Evolutionary conservation across 2,888 invertebrate genomes (phyloP).

Genomic region (Dromius quadrimaculatus): DNA sequence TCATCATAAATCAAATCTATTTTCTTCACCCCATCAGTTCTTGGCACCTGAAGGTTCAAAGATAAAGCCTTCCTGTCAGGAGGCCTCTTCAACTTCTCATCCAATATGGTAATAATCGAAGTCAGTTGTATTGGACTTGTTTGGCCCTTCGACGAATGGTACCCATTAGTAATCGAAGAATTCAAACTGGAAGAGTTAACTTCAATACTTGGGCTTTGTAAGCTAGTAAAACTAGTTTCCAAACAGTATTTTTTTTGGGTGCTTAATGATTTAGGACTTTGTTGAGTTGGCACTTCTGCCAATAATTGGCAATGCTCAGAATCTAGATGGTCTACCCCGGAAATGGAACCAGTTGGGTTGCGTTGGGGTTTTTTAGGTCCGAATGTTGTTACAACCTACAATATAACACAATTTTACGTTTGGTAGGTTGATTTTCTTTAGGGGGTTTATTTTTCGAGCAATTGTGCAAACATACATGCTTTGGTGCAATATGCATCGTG

Average conservation of each 20-base stretch:
- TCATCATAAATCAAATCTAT: constrained; percentile 73
- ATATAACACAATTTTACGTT: not conserved
- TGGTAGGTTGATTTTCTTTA: no score
- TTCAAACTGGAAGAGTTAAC: constrained; percentile 59
- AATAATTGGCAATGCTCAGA: constrained; percentile 54
- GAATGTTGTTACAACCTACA: constrained; percentile 76
- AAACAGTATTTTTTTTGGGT: constrained; percentile 68
- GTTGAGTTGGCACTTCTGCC: constrained; percentile 52
- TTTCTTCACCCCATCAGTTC: constrained; percentile 56
- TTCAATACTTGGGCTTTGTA: constrained; percentile 68
- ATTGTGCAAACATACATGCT: no score
- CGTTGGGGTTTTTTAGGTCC: constrained; percentile 84
- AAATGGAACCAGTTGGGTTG: constrained; percentile 64
- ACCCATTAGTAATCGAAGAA: constrained; percentile 64
- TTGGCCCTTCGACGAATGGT: constrained; percentile 62
- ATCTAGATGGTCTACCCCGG: constrained; percentile 57
- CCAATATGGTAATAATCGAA: constrained; percentile 54
- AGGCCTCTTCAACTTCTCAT: constrained; percentile 46
- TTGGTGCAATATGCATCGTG: constrained; percentile 29
- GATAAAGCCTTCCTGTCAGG: constrained; percentile 45
- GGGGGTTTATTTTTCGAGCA: no score
- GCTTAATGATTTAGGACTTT: constrained; percentile 53
- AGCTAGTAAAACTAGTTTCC: constrained; percentile 82
- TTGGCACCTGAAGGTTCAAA: constrained; percentile 42
- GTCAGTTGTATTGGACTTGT: constrained; percentile 60